Conservation (phyloP, 1,140 invertebrate species). For the Apis mellifera region Amel_HAv3.1 CM009940.2:1084001-1084500, state of each 20-base stretch:
- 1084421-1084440: constrained; percentile 67
- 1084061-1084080: constrained; percentile 52
- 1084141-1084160: neutral
- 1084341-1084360: constrained; percentile 56
- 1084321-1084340: constrained; percentile 63
- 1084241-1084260: constrained; percentile 53
- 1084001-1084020: constrained; percentile 49
- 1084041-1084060: constrained; percentile 41
- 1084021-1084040: constrained; percentile 55
- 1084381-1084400: constrained; percentile 63
- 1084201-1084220: constrained; percentile 53
- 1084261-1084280: constrained; percentile 74
- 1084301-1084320: constrained; percentile 40
- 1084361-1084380: constrained; percentile 71
- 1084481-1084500: constrained; percentile 67
- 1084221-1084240: constrained; percentile 34
- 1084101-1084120: constrained; percentile 63
- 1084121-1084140: constrained; percentile 57
- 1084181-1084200: neutral
- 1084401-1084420: constrained; percentile 39
- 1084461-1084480: constrained; percentile 72
- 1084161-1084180: constrained; percentile 21
- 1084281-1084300: neutral
- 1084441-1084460: constrained; percentile 62
- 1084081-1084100: constrained; percentile 55